These are phyloP conservation scores for Cavia porcellus DNA, from an alignment of 2,113 vertebrate genomes.

Conservation along the genomic window DNA sequence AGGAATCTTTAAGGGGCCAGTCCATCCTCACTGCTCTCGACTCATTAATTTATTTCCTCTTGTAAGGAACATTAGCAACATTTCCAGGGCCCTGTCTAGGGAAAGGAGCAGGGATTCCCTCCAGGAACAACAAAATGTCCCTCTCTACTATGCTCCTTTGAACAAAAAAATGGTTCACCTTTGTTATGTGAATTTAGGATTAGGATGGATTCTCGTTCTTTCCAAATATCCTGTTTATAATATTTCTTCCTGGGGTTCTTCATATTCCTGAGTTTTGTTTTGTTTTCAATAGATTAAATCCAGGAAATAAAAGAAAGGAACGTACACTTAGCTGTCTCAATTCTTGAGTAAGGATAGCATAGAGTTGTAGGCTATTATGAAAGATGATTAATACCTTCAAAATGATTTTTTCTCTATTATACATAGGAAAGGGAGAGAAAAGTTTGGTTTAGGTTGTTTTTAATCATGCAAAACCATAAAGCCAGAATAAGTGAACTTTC, in stretches of 20 bases:
- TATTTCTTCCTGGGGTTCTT: not conserved
- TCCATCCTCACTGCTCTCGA: not conserved
- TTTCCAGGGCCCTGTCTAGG: not conserved
- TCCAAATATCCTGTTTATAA: not conserved
- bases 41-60: not conserved
- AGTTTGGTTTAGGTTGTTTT: not conserved
- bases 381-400: not conserved
- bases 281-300: not conserved
- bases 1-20: not conserved
- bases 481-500: not conserved
- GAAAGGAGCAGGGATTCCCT: not conserved
- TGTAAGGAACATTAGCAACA: not conserved
- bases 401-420: not conserved
- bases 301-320: not conserved
- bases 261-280: not conserved
- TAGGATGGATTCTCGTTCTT: not conserved
- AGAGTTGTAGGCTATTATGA: not conserved
- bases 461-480: not conserved
- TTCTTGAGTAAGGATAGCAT: not conserved
- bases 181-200: not conserved
- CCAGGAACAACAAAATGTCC: not conserved
- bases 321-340: not conserved
- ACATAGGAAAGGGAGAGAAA: not conserved
- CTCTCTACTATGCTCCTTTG: not conserved
- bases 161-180: not conserved